Conservation (phyloP, 2,113 vertebrate species). For the Morone chrysops region DNA sequence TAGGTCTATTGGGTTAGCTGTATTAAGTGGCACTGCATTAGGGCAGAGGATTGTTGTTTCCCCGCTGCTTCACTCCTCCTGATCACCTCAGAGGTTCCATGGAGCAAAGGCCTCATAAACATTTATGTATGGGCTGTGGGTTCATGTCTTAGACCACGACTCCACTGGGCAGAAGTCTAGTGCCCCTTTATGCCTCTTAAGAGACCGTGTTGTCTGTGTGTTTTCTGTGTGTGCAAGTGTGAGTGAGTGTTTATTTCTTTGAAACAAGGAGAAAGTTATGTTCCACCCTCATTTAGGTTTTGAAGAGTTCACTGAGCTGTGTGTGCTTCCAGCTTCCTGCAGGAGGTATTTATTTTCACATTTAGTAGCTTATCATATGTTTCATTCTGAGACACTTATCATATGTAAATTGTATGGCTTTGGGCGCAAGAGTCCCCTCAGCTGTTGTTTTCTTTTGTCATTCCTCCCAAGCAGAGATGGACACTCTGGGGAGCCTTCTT, state of each 20-base stretch:
- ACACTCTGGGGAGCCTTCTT: slow-evolving; percentile 59
- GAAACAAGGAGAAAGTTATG: slow-evolving; percentile 62
- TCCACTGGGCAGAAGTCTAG: slow-evolving; percentile 65
- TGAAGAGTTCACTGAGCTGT: slow-evolving; percentile 48
- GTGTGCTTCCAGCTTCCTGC: slow-evolving; percentile 50
- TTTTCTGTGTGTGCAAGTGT: slow-evolving; percentile 42
- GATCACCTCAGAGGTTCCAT: slow-evolving; percentile 80
- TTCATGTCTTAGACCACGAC: slow-evolving; percentile 72
- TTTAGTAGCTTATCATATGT: slow-evolving; percentile 71
- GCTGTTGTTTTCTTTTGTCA: slow-evolving; percentile 77
- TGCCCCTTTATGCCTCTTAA: slow-evolving; percentile 83
- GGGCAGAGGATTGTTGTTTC: slow-evolving; percentile 73
- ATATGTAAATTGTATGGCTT: slow-evolving; percentile 77
- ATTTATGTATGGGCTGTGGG: slow-evolving; percentile 79
- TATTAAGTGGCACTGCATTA: slow-evolving; percentile 82
- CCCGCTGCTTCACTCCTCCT: slow-evolving; percentile 74
- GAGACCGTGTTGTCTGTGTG: slow-evolving; percentile 66
- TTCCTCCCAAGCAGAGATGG: slow-evolving; percentile 55
- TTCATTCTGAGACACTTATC: slow-evolving; percentile 76
- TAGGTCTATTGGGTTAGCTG: slow-evolving; percentile 64
- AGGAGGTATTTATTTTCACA: slow-evolving; percentile 68
- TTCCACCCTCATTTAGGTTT: slow-evolving; percentile 41
- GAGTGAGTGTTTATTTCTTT: slow-evolving; percentile 46
- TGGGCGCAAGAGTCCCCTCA: slow-evolving; percentile 56
- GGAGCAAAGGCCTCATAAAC: slow-evolving; percentile 84